These are phyloP conservation scores for Mesocentrotus franciscanus DNA, from an alignment of 53 echinoderm and acorn worm genomes.

Conservation along the genomic window DNA sequence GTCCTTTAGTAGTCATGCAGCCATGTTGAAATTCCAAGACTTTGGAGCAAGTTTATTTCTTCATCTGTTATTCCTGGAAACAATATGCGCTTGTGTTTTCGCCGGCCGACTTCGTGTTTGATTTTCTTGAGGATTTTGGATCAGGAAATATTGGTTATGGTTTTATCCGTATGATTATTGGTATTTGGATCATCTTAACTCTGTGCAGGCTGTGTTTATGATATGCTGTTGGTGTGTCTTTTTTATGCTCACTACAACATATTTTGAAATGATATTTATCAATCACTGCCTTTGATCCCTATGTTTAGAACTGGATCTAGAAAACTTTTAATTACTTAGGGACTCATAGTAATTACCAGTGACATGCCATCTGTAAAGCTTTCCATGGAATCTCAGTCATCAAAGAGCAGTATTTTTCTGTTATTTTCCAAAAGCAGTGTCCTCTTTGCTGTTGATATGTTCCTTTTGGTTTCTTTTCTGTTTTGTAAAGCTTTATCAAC, in stretches of 20 bases:
- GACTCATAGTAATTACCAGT: neutral
- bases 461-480: no score
- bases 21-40: neutral
- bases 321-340: neutral
- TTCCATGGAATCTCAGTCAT: neutral
- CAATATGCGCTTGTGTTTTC: neutral
- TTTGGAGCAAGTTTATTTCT: neutral
- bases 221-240: neutral
- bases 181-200: neutral
- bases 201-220: neutral
- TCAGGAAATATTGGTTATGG: neutral
- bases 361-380: neutral
- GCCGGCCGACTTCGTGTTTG: neutral
- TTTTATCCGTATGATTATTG: neutral
- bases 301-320: no score
- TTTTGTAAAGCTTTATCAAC: no score
- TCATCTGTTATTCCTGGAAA: neutral
- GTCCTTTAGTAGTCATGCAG: no score
- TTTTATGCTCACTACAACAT: neutral
- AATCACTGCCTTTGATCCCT: no score
- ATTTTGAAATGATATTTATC: neutral
- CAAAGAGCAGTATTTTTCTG: neutral
- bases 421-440: neutral
- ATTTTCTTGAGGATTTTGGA: neutral
- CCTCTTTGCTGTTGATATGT: no score